Percentiles rank a stretch among this genome's conserved stretches.
Conservation (phyloP, 1,140 invertebrate species). For the Eufriesea mexicana region DNA sequence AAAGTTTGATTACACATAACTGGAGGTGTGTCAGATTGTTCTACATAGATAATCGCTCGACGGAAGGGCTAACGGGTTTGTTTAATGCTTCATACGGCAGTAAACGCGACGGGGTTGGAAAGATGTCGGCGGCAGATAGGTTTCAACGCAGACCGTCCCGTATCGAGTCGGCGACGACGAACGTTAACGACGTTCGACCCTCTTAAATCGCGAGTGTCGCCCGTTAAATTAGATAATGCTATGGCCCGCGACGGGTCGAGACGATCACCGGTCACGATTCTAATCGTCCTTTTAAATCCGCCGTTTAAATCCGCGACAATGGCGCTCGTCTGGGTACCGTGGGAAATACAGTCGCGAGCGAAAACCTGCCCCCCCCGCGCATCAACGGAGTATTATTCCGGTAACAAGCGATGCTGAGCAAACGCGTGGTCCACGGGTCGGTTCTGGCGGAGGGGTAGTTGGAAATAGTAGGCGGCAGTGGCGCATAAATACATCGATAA, state of each 20-base stretch:
- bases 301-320: not conserved
- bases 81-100: constrained; percentile 11
- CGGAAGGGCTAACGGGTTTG: constrained; percentile 5
- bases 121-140: constrained; percentile 13
- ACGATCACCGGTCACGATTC: not conserved
- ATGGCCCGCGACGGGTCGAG: too few relatives aligned
- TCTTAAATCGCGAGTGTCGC: not conserved
- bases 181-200: constrained; percentile 5
- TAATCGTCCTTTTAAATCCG: too few relatives aligned
- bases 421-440: not conserved
- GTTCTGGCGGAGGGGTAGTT: not conserved
- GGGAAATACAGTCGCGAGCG: not conserved
- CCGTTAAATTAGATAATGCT: constrained; percentile 4
- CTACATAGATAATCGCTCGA: constrained; percentile 11
- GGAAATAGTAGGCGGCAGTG: constrained; percentile 24
- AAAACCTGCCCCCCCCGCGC: not conserved
- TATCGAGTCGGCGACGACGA: not conserved
- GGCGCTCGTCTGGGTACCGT: not conserved
- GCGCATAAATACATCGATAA: constrained; percentile 60
- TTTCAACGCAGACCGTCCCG: not conserved
- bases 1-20: constrained; percentile 26
- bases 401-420: constrained; percentile 21
- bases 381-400: constrained; percentile 8
- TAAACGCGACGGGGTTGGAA: not conserved
- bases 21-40: constrained; percentile 13